Base-by-base conservation (phyloP, 1,140 invertebrate genomes). In the Hesperophylax magnus region DNA sequence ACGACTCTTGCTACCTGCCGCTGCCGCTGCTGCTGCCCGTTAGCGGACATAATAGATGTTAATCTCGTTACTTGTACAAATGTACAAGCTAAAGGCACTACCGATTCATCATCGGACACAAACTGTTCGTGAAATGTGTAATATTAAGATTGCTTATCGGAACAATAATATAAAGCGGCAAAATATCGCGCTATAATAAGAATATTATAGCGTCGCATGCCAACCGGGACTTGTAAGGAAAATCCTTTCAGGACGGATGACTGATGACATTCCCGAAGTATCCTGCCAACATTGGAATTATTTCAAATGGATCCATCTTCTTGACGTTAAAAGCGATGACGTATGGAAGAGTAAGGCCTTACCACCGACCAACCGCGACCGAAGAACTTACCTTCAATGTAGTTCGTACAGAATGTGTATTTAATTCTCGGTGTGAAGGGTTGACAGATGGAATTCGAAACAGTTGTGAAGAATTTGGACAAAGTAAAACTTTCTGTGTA, bases 51-150 rank as follows among this genome's bases (percentile, higher is more conserved):
- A 39, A 39, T 39, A 79, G 81, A 82, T 82, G 74, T 11, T 79
- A 69, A 82, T 82, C 81, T 61, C 39, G 34, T 39, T 39, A 39
- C 34, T 39, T 31, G 31, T 31, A 39, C 34, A 39, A 6, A 8
- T 6, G 7, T 6, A 6, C 5, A 9, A 6, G 34, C 5, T 8
- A 11, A 18, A 39, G n/a, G 22, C 78, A 72, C 34, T 75, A 72
- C 69, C 82, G 79, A 83, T 83, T 75, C 82, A 83, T 83, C 82
- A 83, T 83, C 80, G 58, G 47, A 31, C 75, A 58, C 65, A 77
- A 74, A 60, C 81, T 72, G 75, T 78, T 83, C 82, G 75, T 81
- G 79, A 83, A 83, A 83, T 83, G 79, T 83, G 79, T 81, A 83
- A 83, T 74, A 81, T 74, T 67, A 56, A 83, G 82, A 83, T 83